Percentiles rank a stretch among this genome's conserved stretches.
Conservation (phyloP, 2,797 vertebrate species). For the Meda fulgida region DNA sequence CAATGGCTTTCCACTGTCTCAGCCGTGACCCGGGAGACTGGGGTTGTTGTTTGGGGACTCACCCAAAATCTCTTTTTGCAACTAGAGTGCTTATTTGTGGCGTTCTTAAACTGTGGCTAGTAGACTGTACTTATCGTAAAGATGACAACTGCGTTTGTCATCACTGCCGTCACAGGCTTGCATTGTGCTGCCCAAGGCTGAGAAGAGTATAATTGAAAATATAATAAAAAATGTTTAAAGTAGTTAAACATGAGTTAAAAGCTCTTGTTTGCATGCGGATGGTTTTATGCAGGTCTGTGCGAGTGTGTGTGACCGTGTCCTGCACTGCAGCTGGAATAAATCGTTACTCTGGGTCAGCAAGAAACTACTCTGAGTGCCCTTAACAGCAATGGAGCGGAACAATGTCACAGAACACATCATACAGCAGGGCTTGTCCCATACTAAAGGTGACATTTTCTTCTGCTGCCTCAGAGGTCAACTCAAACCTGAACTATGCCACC, state of each 20-base stretch:
- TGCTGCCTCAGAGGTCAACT: constrained; percentile 31
- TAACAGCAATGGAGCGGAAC: constrained; percentile 76
- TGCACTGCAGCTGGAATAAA: constrained; percentile 72
- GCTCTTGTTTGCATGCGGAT: constrained; percentile 10
- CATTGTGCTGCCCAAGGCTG: constrained; percentile 25
- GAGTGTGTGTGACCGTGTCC: constrained; percentile 34
- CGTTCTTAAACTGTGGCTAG: constrained; percentile 30
- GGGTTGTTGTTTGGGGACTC: constrained; percentile 37
- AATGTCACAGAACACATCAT: constrained; percentile 52
- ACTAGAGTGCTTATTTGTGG: constrained; percentile 6
- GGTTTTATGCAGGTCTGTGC: not conserved
- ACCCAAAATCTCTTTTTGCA: constrained; percentile 12
- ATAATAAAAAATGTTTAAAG: too few species aligned
- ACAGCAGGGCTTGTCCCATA: constrained; percentile 18
- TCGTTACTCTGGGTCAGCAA: constrained; percentile 76
- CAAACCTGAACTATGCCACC: constrained; percentile 5
- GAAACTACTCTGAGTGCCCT: constrained; percentile 72
- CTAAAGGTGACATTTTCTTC: constrained; percentile 38
- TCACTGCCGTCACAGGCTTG: constrained; percentile 1
- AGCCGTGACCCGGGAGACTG: constrained; percentile 61
- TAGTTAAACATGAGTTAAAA: constrained; percentile 33
- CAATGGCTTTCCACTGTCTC: constrained; percentile 73
- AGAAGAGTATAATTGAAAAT: constrained; percentile 5
- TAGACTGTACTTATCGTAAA: constrained; percentile 1
- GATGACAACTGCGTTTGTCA: constrained; percentile 23